Base-by-base conservation (phyloP, 2,888 invertebrate genomes). In the Epirrita christyi region DNA sequence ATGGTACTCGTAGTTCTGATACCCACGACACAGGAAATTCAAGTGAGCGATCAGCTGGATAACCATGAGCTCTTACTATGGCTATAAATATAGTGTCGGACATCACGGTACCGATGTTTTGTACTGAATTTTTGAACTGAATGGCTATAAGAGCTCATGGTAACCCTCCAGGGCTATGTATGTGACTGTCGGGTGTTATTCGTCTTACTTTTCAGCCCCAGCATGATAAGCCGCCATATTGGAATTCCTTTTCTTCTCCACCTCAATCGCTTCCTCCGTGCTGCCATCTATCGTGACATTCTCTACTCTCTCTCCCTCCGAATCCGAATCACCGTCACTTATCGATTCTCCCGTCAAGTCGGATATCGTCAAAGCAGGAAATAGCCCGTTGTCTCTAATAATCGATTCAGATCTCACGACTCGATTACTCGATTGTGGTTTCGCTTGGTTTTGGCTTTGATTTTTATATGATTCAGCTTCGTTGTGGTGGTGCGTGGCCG, bases 181-280 rank as follows among this genome's bases (percentile, higher is more conserved):
- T n/a, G n/a, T n/a, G n/a, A 21, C 21, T 21, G 21, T 21, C 4
- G 21, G 11, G n/a, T n/a, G 11, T 37, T 11, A 6, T 6, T 11
- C 10, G 8, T 9, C 83, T 83, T 62, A 90, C 90, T 77, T 87
- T 55, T 84, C 83, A 44, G 87, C 88, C 0, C 75, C 82, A 4
- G 66, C 61, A 56, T 91, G 88, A 61, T 88, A 90, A n/a, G 67
- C 52, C 44, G 78, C 66, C 67, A 88, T 68, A 59, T 78, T 69
- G 1, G 57, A 48, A 1, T 63, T 61, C 50, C 75, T 52, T 43
- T 42, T 75, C 54, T 48, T 70, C 57, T 67, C 67, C 36, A 32
- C 56, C 38, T 64, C 72, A 41, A 43, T 60, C 51, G 59, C 55
- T 0, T 67, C 63, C 28, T 32, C 60, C 2, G 58, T 59, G 44